Evolutionary conservation across 2,113 vertebrate species (phyloP).

Genomic region (Vireo altiloquus): DNA sequence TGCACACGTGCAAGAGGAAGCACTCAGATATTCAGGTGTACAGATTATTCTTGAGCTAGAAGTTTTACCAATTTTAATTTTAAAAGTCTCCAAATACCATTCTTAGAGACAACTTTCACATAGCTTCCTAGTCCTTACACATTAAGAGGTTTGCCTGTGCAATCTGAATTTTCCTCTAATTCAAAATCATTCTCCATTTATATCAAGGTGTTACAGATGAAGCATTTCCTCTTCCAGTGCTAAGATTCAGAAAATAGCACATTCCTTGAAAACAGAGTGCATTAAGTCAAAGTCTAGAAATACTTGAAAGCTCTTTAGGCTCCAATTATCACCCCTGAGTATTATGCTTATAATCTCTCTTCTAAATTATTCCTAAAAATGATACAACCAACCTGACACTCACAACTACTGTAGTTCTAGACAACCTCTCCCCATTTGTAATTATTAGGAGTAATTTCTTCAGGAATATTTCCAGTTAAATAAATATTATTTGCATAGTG

Average conservation of each 20-base stretch:
- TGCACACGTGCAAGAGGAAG: accelerated
- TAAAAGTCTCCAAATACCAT: background rate
- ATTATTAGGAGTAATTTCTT: background rate
- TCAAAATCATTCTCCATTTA: background rate
- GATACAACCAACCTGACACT: background rate
- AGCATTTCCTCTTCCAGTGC: background rate
- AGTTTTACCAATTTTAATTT: background rate
- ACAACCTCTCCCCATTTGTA: background rate
- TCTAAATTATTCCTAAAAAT: background rate
- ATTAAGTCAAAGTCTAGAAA: background rate
- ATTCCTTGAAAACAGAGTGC: background rate
- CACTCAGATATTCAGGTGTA: background rate
- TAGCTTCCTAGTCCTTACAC: background rate
- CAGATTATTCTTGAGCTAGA: background rate
- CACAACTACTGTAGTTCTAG: background rate
- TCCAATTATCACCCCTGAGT: background rate
- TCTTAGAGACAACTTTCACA: background rate
- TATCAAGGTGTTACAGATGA: background rate
- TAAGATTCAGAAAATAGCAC: background rate
- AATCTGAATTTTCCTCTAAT: background rate
- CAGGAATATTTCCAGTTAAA: background rate
- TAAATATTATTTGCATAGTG: background rate
- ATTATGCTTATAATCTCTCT: background rate
- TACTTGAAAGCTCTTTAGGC: background rate
- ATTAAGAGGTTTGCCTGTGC: background rate